Conservation (phyloP, 2,797 vertebrate genomes). For the Sphenopsis melanotis region DNA sequence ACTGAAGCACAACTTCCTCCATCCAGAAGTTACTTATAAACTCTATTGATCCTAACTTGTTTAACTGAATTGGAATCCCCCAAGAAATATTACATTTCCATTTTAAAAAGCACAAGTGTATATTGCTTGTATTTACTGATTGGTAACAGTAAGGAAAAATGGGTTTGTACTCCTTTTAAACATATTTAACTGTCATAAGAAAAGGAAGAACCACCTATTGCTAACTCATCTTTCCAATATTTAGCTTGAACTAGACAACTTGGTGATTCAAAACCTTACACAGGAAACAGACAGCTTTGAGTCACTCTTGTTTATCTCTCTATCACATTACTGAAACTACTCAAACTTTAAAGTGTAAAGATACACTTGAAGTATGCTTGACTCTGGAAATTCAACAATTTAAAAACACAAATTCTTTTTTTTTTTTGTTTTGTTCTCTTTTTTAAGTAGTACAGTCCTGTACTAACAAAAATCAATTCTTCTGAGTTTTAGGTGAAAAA, state of each 20-base stretch:
- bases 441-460: not conserved
- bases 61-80: not conserved
- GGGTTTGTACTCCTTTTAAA: not conserved
- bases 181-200: not conserved
- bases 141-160: not conserved
- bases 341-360: not conserved
- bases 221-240: not conserved
- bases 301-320: slow-evolving; percentile 6
- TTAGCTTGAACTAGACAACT: not conserved
- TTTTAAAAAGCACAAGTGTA: not conserved
- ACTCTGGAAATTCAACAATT: not conserved
- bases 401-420: not conserved
- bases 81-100: not conserved
- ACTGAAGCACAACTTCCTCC: not conserved
- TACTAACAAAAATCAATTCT: not conserved
- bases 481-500: not conserved
- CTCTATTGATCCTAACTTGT: not conserved
- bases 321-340: slow-evolving; percentile 1
- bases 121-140: not conserved
- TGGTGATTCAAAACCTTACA: not conserved
- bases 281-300: slow-evolving; percentile 48
- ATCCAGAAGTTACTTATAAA: not conserved
- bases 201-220: not conserved
- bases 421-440: not conserved
- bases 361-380: not conserved